Conservation (phyloP, 1,140 invertebrate genomes). For the Orussus abietinus region DNA sequence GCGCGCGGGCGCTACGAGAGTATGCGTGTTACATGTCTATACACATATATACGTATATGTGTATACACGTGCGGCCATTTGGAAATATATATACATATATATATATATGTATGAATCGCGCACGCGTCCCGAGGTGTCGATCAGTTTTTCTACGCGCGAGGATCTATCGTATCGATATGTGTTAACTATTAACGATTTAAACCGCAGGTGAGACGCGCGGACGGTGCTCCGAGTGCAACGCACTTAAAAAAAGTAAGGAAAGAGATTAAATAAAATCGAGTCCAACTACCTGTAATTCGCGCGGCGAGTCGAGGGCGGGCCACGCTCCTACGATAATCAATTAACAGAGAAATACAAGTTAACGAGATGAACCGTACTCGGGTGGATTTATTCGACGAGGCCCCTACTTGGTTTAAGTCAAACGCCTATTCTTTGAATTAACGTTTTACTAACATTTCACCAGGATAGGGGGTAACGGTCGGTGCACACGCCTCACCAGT, state of each 20-base stretch:
- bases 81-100: slow-evolving; percentile 19
- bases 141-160: too few relatives aligned
- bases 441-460: too few relatives aligned
- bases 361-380: too few relatives aligned
- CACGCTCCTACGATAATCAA: too few relatives aligned
- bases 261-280: not conserved
- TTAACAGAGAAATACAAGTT: too few relatives aligned
- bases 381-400: too few relatives aligned
- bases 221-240: slow-evolving; percentile 47
- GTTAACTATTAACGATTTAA: not conserved
- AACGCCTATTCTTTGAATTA: too few relatives aligned
- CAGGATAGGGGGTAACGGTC: too few relatives aligned
- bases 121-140: too few relatives aligned
- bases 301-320: not conserved
- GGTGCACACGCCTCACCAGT: too few relatives aligned
- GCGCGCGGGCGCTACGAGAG: not conserved
- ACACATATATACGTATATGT: slow-evolving; percentile 27
- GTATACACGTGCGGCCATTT: slow-evolving; percentile 9
- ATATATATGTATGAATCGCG: too few relatives aligned
- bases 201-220: slow-evolving; percentile 24
- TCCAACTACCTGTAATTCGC: slow-evolving; percentile 5
- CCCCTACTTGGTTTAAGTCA: too few relatives aligned
- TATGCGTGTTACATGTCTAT: slow-evolving; percentile 31
- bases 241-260: slow-evolving; percentile 34
- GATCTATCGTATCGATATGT: not conserved